Evolutionary conservation across 2,797 vertebrate species (phyloP).

Genomic region (Chaenodraco wilsoni): DNA sequence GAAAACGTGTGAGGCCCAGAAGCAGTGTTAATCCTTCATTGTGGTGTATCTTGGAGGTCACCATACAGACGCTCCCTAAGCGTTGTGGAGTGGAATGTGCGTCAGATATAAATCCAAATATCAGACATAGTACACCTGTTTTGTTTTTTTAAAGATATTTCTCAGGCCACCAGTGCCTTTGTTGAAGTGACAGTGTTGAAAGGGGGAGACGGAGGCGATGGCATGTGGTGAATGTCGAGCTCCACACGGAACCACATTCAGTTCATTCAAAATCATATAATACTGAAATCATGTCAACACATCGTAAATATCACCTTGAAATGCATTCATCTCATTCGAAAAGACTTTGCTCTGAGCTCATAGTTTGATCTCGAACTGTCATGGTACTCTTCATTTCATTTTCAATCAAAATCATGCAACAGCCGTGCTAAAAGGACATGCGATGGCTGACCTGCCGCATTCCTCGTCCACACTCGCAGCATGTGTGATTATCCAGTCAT

Average conservation of each 20-base stretch:
- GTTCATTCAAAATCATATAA: background rate
- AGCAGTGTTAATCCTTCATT: constrained; percentile 40
- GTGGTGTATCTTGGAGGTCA: constrained; percentile 4
- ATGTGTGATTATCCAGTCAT: constrained; percentile 35
- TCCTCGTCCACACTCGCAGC: constrained; percentile 7
- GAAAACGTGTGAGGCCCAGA: constrained; percentile 30
- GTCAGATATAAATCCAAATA: constrained; percentile 1
- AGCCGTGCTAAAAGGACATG: constrained; percentile 13
- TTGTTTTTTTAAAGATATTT: background rate
- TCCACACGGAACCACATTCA: no score
- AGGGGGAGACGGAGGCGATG: no score
- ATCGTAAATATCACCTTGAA: background rate
- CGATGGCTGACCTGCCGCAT: background rate
- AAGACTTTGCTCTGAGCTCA: constrained; percentile 13
- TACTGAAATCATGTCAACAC: background rate
- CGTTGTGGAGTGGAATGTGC: constrained; percentile 3
- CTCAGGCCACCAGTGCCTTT: no score
- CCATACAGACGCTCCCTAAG: constrained; percentile 14
- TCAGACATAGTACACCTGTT: background rate
- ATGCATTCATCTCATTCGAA: background rate
- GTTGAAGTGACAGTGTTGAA: no score
- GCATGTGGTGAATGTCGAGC: no score
- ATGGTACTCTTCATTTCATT: constrained; percentile 10
- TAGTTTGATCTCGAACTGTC: constrained; percentile 2
- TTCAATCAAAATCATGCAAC: constrained; percentile 21